These are phyloP conservation scores for Phortica magna DNA, from an alignment of 2,888 invertebrate genomes.

Conservation along the genomic window DNA sequence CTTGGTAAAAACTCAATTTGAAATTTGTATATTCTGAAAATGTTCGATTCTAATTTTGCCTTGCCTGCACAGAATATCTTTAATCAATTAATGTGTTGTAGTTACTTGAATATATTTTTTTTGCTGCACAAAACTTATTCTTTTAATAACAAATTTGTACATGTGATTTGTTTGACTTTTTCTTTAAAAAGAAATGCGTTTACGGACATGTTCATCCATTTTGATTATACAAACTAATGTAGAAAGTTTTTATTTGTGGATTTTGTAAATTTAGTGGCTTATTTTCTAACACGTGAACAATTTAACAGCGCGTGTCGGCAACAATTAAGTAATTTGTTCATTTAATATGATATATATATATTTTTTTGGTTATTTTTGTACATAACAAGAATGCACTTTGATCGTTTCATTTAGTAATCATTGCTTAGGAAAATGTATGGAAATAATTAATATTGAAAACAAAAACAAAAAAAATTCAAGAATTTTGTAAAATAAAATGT, in stretches of 20 bases:
- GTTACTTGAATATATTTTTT: not conserved
- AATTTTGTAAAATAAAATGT: slow-evolving; percentile 26
- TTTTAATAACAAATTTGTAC: too few species aligned
- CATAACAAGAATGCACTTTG: not conserved
- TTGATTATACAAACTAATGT: too few species aligned
- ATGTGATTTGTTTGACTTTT: too few species aligned
- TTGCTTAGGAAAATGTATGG: too few species aligned
- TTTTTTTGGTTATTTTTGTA: not conserved
- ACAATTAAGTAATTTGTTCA: too few species aligned
- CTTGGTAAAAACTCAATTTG: slow-evolving; percentile 75
- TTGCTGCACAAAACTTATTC: not conserved
- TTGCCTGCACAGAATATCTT: not conserved
- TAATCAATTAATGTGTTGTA: not conserved
- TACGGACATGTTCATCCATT: too few species aligned
- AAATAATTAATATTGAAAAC: not conserved
- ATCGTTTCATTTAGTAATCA: not conserved
- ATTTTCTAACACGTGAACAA: too few species aligned
- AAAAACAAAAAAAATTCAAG: slow-evolving; percentile 23
- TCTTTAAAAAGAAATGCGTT: too few species aligned
- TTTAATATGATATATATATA: not conserved
- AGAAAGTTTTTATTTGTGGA: too few species aligned
- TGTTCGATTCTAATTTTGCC: slow-evolving; percentile 13
- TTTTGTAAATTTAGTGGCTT: too few species aligned
- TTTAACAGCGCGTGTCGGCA: too few species aligned
- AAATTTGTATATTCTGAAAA: slow-evolving; percentile 29